Conservation (phyloP, 2,113 vertebrate species). For the Pongo pygmaeus region DNA sequence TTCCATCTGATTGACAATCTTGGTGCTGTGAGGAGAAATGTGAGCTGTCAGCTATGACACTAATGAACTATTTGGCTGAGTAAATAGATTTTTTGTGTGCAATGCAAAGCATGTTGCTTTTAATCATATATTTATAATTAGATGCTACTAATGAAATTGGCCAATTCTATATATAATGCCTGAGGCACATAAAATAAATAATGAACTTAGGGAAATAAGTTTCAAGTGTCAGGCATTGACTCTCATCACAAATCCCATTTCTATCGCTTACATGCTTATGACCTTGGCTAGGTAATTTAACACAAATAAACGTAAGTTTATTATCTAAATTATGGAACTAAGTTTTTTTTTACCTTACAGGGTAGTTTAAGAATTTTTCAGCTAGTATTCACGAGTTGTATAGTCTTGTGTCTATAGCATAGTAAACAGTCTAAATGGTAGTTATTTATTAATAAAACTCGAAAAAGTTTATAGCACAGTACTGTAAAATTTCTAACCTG, state of each 20-base stretch:
- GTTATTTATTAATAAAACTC: constrained; percentile 17
- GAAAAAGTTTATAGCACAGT: neutral
- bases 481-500: neutral
- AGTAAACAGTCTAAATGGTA: neutral
- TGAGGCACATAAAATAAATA: constrained; percentile 17
- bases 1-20: constrained; percentile 35
- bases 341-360: neutral
- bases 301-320: neutral
- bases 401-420: neutral
- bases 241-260: neutral
- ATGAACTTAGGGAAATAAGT: constrained; percentile 15
- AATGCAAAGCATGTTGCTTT: constrained; percentile 39
- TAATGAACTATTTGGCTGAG: constrained; percentile 59
- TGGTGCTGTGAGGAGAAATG: neutral
- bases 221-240: constrained; percentile 16
- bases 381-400: neutral
- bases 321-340: neutral
- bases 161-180: neutral
- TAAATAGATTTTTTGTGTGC: constrained; percentile 56
- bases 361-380: neutral
- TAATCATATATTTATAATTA: constrained; percentile 54
- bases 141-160: constrained; percentile 33
- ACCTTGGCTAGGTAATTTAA: neutral
- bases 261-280: neutral
- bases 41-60: constrained; percentile 53